Evolutionary conservation across 2,888 invertebrate genomes (phyloP), one percentile per base, ranked within the genome.

Genomic region (Merodon equestris): DNA sequence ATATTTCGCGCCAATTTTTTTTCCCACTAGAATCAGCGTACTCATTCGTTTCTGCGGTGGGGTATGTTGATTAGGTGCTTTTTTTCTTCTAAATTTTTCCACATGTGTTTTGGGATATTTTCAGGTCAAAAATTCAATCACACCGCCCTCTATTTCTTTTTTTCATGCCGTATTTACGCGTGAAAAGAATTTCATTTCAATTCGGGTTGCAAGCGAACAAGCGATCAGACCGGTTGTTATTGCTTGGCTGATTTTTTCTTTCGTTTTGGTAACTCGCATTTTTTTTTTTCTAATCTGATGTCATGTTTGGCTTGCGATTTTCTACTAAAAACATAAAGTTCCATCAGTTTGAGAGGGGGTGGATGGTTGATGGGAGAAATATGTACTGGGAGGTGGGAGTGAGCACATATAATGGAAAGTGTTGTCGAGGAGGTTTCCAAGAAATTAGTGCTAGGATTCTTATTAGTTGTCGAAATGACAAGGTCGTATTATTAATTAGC

Each of bases 151-250:
- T 4, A 27, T 27, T 27, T 27, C 7, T 27, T 27, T 27, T 27
- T 27, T 27, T 27, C 7, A 4, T 27, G 2, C 7, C 7, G 2
- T 27, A 27, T 4, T 27, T 7, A 4, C 27, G 7, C 27, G 27
- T 7, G 27, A 70, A 60, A 61, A 14, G 45, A 47, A 47, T 45
- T 60, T 70, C 12, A 12, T 47, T 4, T 38, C n/a, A 10, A 47
- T 15, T 61, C n/a, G 53, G 61, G 40, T n/a, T 40, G 54, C 48
- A 42, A 36, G 47, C 44, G 3, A 19, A 53, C 57, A 72, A 64
- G 57, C 51, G 64, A 72, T 58, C 77, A 72, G 83, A 83, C 82
- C 83, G 83, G 83, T 82, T 82, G 82, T 75, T 81, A 63, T 81
- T 81, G 75, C 71, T 50, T 81, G 67, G 71, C 71, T 75, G 73